phyloP scores from a whole-genome alignment of 2,888 invertebrate genomes.

The Limnephilus lunatus region DNA sequence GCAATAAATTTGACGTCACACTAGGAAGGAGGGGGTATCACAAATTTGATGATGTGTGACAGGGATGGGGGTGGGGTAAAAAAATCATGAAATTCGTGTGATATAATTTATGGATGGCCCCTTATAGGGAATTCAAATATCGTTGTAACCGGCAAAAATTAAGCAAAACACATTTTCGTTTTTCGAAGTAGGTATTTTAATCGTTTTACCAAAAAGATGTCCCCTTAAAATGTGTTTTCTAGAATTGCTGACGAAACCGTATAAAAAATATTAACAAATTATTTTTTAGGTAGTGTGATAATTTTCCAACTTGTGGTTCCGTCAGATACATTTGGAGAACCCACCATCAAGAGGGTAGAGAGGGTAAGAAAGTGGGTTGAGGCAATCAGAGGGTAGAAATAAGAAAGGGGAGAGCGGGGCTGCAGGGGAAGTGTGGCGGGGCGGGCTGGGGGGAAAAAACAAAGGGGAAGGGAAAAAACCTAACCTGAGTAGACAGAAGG shows the following conservation, averaged over 20 bases:
- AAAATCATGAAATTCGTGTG: too few species aligned
- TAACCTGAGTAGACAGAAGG: conserved; percentile 66
- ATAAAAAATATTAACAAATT: background rate
- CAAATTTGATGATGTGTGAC: too few species aligned
- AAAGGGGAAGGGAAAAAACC: conserved; percentile 57
- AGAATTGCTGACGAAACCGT: background rate
- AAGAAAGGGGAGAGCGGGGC: conserved; percentile 55
- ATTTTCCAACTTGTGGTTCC: background rate
- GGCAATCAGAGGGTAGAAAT: conserved; percentile 57
- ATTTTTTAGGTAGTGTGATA: background rate
- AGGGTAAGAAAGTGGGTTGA: conserved; percentile 50
- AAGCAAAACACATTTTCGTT: too few species aligned
- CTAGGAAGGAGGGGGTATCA: too few species aligned
- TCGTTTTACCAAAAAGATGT: background rate
- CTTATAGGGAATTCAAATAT: background rate
- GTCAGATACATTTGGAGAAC: conserved; percentile 20
- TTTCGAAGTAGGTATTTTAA: too few species aligned
- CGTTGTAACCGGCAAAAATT: too few species aligned
- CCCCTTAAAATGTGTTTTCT: background rate
- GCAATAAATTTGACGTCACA: too few species aligned
- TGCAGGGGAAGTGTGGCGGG: conserved; percentile 30
- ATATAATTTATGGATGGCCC: too few species aligned
- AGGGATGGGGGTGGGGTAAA: too few species aligned
- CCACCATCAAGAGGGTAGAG: conserved; percentile 10
- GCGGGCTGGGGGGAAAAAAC: conserved; percentile 47